phyloP scores from a whole-genome alignment of 2,113 vertebrate genomes.

The Argyrosomus japonicus region DNA sequence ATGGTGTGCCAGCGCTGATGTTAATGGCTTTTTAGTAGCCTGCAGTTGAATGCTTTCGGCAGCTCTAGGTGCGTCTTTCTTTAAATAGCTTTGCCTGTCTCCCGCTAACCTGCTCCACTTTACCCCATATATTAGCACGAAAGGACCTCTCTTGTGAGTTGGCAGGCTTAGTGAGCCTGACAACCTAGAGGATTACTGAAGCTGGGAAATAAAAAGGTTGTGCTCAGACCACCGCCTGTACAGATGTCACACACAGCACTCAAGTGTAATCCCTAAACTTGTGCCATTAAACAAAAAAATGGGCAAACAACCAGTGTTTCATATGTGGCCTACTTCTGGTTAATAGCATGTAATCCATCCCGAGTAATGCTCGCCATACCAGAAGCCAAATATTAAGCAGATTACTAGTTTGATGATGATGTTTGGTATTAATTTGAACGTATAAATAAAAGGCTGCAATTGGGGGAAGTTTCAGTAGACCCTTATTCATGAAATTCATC shows the following conservation, averaged over 20 bases:
- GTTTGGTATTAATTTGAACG: slow-evolving; percentile 29
- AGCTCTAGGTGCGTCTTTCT: slow-evolving; percentile 22
- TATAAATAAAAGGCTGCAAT: slow-evolving; percentile 27
- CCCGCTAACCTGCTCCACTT: slow-evolving; percentile 42
- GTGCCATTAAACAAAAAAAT: slow-evolving; percentile 54
- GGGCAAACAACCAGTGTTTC: slow-evolving; percentile 47
- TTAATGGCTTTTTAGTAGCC: slow-evolving; percentile 15
- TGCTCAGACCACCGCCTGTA: slow-evolving; percentile 39
- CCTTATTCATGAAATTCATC: background rate
- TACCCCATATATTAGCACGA: slow-evolving; percentile 44
- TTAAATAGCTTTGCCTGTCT: slow-evolving; percentile 52
- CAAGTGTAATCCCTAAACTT: slow-evolving; percentile 72
- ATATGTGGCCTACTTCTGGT: slow-evolving; percentile 65
- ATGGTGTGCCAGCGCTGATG: background rate
- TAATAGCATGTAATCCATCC: slow-evolving; percentile 65
- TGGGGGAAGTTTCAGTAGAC: background rate
- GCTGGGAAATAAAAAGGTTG: slow-evolving; percentile 67
- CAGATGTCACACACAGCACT: slow-evolving; percentile 72
- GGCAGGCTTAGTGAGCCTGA: slow-evolving; percentile 57
- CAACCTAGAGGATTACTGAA: slow-evolving; percentile 62
- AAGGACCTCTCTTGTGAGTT: slow-evolving; percentile 21
- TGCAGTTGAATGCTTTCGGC: background rate
- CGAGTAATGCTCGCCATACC: background rate
- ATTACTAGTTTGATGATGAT: slow-evolving; percentile 62
- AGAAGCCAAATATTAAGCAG: slow-evolving; percentile 48